phyloP scores from a whole-genome alignment of 2,113 vertebrate genomes.

The Archocentrus centrarchus region DNA sequence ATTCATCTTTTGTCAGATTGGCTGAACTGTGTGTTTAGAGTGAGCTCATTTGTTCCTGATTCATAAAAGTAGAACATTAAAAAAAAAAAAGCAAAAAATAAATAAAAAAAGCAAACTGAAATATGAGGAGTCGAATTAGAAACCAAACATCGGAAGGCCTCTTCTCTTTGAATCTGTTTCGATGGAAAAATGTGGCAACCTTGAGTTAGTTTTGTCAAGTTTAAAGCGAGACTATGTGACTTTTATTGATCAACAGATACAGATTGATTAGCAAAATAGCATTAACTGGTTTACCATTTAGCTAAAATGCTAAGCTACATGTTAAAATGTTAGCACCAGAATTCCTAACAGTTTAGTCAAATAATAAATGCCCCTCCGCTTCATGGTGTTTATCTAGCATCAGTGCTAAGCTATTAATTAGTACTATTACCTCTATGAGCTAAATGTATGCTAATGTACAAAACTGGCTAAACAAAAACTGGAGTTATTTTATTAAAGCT shows the following conservation, averaged over 20 bases:
- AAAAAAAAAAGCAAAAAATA: not conserved
- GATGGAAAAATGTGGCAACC: not conserved
- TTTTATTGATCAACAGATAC: not conserved
- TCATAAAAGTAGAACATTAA: not conserved
- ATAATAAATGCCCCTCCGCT: not conserved
- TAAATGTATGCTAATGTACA: not conserved
- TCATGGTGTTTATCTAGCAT: not conserved
- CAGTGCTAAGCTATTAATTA: slow-evolving; percentile 1
- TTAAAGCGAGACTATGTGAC: slow-evolving; percentile 39
- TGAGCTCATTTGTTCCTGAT: slow-evolving; percentile 51
- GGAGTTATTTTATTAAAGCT: not conserved
- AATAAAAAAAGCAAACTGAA: not conserved
- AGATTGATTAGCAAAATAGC: not conserved
- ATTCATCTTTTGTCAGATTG: slow-evolving; percentile 80
- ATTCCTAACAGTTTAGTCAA: not conserved
- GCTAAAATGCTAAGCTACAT: slow-evolving; percentile 1
- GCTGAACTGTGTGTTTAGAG: slow-evolving; percentile 61
- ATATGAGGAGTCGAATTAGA: not conserved
- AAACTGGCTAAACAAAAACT: not conserved
- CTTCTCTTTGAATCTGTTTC: not conserved
- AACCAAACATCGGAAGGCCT: not conserved
- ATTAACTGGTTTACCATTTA: not conserved
- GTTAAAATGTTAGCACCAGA: not conserved
- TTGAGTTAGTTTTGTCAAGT: not conserved
- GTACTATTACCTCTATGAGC: not conserved